Evolutionary conservation across 1,140 invertebrate species (phyloP), one percentile per base, ranked within the genome.

Genomic region (Diachasma alloeum): DNA sequence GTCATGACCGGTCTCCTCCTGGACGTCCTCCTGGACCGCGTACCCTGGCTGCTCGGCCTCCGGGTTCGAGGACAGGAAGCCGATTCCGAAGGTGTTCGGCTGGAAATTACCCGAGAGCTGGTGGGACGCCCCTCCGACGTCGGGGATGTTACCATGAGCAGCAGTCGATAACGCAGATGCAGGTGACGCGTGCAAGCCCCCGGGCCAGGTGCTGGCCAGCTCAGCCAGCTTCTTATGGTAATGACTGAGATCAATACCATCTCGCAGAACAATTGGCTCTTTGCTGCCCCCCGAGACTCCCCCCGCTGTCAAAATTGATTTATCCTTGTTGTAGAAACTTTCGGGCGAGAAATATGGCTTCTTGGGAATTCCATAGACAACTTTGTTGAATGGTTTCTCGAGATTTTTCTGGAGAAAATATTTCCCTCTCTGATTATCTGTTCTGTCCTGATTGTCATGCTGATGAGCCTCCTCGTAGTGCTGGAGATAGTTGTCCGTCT

Each of bases 171-270:
- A 48, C 17, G 19, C 37, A 48, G 59, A 0, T 24, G 26, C 15
- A 4, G 36, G 1, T 44, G 59, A 39, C 17, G 8, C 26, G 15
- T 36, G 31, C 6, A 76, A 31, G 10, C 19, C 22, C 10, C 11
- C 39, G 4, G 69, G 68, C 75, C 75, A 76, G 8, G 8, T 66
- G 8, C 63, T 71, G 0, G 56, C 59, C 10, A 76, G n/a, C n/a
- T 76, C 69, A 0, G 37, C n/a, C 13, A 76, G 15, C 37, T 76
- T 67, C 63, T 76, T 71, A 15, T 72, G 36, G 31, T 72, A 76
- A 17, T 76, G 46, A 72, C 63, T 37, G 26, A 67, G 26, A 37
- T 42, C 31, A 11, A 72, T 17, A 13, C 44, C 71, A 56, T 72
- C 75, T 2, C 17, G 67, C 19, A 76, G n/a, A 19, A 76, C 22